These are phyloP conservation scores for Anguilla obscura DNA, from an alignment of 2,797 vertebrate genomes.

Conservation along the genomic window DNA sequence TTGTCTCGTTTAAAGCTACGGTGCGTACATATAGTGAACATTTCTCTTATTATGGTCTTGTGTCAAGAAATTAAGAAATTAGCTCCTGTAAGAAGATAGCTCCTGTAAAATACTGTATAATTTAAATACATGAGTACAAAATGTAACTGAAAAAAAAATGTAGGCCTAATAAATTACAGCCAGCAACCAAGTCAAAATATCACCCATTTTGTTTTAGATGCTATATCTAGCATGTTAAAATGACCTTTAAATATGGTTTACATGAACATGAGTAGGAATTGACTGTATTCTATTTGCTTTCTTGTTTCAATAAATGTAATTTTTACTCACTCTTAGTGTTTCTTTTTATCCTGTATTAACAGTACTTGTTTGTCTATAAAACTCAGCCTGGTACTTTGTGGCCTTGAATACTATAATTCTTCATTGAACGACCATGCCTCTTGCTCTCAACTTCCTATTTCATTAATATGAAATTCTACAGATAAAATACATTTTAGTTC, in stretches of 20 bases:
- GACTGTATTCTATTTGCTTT: background rate
- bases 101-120: background rate
- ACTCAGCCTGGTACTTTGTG: background rate
- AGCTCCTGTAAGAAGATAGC: background rate
- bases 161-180: background rate
- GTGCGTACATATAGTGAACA: background rate
- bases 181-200: background rate
- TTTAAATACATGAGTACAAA: background rate
- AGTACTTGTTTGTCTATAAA: background rate
- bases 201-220: background rate
- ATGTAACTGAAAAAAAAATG: background rate
- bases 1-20: constrained; percentile 25
- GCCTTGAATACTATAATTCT: background rate
- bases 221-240: background rate
- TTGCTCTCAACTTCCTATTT: background rate
- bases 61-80: background rate
- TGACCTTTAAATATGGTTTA: background rate
- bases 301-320: background rate
- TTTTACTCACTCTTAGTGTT: background rate
- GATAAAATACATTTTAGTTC: background rate
- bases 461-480: background rate
- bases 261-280: background rate
- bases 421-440: background rate
- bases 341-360: background rate
- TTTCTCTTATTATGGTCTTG: background rate